Percentiles rank a stretch among this genome's conserved stretches.
Evolutionary conservation across 2,888 invertebrate genomes (phyloP).

Genomic region (Malthinus seriepunctatus): DNA sequence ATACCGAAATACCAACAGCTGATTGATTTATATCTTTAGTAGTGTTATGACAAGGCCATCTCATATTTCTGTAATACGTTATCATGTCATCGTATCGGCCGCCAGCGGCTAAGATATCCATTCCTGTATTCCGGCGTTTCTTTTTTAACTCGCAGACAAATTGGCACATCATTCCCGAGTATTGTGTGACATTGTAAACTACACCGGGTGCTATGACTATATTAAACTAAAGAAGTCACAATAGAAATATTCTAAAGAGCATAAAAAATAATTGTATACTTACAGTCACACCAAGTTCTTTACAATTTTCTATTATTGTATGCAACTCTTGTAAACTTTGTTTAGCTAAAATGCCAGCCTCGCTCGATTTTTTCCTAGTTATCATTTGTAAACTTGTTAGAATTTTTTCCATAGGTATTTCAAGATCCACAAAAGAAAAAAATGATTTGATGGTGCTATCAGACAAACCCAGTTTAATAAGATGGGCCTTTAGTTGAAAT

Average conservation of each 20-base stretch:
- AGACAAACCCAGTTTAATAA: slow-evolving; percentile 69
- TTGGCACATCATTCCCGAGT: slow-evolving; percentile 71
- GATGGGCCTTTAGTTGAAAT: slow-evolving; percentile 71
- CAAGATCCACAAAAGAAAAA: slow-evolving; percentile 68
- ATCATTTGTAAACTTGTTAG: slow-evolving; percentile 65
- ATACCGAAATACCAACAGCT: slow-evolving; percentile 85
- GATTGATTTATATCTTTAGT: slow-evolving; percentile 51
- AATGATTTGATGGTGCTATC: slow-evolving; percentile 68
- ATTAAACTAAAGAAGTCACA: slow-evolving; percentile 58
- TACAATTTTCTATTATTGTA: slow-evolving; percentile 69
- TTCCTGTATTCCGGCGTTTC: slow-evolving; percentile 59
- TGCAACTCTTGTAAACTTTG: slow-evolving; percentile 77
- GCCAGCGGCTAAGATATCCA: slow-evolving; percentile 81
- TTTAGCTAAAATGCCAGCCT: slow-evolving; percentile 67
- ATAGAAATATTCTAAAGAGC: neutral
- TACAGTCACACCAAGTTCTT: slow-evolving; percentile 76
- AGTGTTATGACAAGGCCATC: slow-evolving; percentile 42
- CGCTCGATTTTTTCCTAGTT: slow-evolving; percentile 67
- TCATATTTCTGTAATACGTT: slow-evolving; percentile 65
- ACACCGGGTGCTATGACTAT: slow-evolving; percentile 64
- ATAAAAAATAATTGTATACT: slow-evolving; percentile 35
- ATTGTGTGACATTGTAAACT: slow-evolving; percentile 64
- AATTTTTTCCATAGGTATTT: slow-evolving; percentile 65
- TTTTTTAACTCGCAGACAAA: slow-evolving; percentile 63
- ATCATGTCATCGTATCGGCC: slow-evolving; percentile 89